Conservation (phyloP, 2,888 invertebrate genomes). For the Rutpela maculata region DNA sequence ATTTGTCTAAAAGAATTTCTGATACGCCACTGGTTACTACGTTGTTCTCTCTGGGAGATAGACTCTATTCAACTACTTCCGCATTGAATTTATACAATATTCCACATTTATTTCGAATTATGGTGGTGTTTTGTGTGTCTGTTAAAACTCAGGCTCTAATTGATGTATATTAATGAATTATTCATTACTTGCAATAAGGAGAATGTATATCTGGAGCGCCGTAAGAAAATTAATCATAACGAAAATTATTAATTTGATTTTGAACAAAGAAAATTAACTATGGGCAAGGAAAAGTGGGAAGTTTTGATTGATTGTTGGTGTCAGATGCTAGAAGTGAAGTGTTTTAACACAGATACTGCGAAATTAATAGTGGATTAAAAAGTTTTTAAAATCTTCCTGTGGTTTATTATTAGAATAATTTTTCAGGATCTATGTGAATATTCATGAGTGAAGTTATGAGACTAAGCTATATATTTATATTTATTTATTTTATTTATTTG, state of each 20-base stretch:
- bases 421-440: background rate
- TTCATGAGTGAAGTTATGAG: background rate
- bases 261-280: slow-evolving; percentile 30
- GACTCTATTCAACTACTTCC: slow-evolving; percentile 52
- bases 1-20: background rate
- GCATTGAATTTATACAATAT: slow-evolving; percentile 57
- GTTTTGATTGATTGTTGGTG: slow-evolving; percentile 32
- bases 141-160: slow-evolving; percentile 15
- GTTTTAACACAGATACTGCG: slow-evolving; percentile 13
- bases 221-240: slow-evolving; percentile 34
- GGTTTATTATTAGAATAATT: background rate
- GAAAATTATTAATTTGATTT: slow-evolving; percentile 28
- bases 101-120: slow-evolving; percentile 58
- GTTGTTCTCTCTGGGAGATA: slow-evolving; percentile 7
- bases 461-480: too few species aligned
- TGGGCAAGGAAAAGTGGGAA: slow-evolving; percentile 29
- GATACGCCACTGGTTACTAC: slow-evolving; percentile 16
- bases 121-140: slow-evolving; percentile 32
- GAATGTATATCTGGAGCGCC: background rate
- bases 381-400: slow-evolving; percentile 9
- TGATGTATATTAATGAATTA: slow-evolving; percentile 38
- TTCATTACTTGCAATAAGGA: slow-evolving; percentile 38
- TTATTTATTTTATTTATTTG: too few species aligned
- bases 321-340: slow-evolving; percentile 11
- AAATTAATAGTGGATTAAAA: slow-evolving; percentile 16